A percentile compares a stretch with the other conserved stretches of the same genome.
Conservation (phyloP, 2,888 invertebrate genomes). For the Xylota sylvarum region DNA sequence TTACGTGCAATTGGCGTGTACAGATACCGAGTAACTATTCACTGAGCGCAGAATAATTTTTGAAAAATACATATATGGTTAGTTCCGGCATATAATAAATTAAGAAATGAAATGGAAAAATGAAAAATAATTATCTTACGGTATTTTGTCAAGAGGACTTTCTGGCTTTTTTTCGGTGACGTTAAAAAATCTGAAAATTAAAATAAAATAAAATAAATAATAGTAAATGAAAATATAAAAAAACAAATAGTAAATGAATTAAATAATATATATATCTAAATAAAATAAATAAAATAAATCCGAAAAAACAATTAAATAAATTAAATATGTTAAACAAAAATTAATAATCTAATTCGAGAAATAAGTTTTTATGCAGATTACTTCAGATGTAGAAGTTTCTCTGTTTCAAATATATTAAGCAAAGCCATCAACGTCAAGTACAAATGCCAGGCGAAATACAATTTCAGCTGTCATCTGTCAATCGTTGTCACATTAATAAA, state of each 20-base stretch:
- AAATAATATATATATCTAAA: not conserved
- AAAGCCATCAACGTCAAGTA: not conserved
- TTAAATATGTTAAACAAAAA: no score
- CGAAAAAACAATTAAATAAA: not conserved
- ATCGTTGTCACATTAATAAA: not conserved
- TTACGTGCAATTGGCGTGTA: slow-evolving; percentile 15
- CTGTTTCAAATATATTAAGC: not conserved
- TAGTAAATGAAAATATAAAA: not conserved
- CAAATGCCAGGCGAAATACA: not conserved
- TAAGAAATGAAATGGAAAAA: slow-evolving; percentile 7
- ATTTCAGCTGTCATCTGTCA: slow-evolving; percentile 14
- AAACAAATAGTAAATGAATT: not conserved
- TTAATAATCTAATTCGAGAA: no score
- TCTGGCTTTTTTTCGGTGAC: slow-evolving; percentile 50
- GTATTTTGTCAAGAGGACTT: slow-evolving; percentile 42
- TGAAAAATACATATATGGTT: not conserved
- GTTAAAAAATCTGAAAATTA: slow-evolving; percentile 58
- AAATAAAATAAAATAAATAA: slow-evolving; percentile 33
- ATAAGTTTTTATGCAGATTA: no score
- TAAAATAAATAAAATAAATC: not conserved
- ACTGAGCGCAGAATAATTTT: not conserved
- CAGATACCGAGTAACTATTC: not conserved
- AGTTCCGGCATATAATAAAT: not conserved
- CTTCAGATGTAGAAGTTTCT: no score
- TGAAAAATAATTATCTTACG: slow-evolving; percentile 46